Evolutionary conservation across 2,113 vertebrate species (phyloP).

Genomic region (Onychostoma macrolepis): DNA sequence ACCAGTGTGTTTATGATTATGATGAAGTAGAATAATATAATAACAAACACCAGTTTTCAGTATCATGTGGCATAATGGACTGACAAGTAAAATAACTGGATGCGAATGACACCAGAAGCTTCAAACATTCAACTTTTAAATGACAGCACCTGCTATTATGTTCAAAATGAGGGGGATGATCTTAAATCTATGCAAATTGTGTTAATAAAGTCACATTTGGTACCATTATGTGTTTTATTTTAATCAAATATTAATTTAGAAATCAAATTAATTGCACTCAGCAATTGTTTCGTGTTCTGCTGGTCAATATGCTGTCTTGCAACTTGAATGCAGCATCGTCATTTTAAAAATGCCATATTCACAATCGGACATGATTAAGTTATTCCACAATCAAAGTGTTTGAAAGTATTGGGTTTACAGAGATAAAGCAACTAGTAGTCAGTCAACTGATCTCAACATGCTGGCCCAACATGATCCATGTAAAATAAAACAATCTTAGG

Average conservation of each 20-base stretch:
- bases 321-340: not conserved
- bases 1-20: not conserved
- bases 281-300: not conserved
- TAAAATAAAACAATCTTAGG: not conserved
- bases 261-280: not conserved
- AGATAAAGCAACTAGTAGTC: not conserved
- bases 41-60: not conserved
- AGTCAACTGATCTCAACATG: not conserved
- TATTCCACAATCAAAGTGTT: not conserved
- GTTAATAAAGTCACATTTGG: not conserved
- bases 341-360: not conserved
- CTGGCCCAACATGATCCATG: not conserved
- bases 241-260: not conserved
- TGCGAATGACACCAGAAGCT: not conserved
- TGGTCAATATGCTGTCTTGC: not conserved
- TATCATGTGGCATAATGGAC: not conserved
- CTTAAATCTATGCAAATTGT: constrained; percentile 16
- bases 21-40: not conserved
- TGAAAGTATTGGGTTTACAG: not conserved
- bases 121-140: too few species aligned
- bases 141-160: too few species aligned
- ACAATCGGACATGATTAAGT: not conserved
- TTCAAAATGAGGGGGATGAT: too few species aligned
- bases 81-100: not conserved
- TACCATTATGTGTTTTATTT: not conserved